Conservation (phyloP, 2,797 vertebrate species). For the Crax fasciolata region DNA sequence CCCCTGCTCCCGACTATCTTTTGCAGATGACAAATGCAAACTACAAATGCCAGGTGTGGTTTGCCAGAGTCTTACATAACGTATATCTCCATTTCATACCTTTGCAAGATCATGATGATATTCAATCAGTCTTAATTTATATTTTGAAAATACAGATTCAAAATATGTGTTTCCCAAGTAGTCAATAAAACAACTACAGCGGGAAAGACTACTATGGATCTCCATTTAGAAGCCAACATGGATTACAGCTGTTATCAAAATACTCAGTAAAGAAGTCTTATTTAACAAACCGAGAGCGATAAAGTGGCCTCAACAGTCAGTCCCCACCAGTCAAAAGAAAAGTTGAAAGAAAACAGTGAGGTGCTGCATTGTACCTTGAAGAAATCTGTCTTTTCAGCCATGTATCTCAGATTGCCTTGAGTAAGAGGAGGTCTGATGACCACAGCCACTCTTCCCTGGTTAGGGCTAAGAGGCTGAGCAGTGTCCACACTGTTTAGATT, state of each 20-base stretch:
- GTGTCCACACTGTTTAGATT: conserved; percentile 86
- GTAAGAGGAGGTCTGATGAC: conserved; percentile 97
- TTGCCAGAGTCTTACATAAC: neutral
- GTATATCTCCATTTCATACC: neutral
- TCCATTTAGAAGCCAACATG: neutral
- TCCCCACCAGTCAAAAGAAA: neutral
- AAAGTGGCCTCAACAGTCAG: neutral
- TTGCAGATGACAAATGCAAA: neutral
- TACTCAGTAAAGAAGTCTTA: neutral
- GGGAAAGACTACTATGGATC: neutral
- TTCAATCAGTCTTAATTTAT: neutral
- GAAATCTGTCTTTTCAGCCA: conserved; percentile 95
- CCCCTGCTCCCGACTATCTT: neutral
- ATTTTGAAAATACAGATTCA: neutral
- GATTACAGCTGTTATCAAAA: neutral
- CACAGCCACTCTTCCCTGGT: conserved; percentile 96
- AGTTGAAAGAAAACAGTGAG: neutral
- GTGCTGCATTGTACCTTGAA: conserved; percentile 89
- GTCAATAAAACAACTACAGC: neutral
- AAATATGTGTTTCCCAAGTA: neutral
- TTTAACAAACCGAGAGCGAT: neutral
- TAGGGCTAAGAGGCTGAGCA: conserved; percentile 92
- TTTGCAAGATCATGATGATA: neutral
- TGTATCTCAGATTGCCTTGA: conserved; percentile 93
- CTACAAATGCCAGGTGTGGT: neutral